Evolutionary conservation across 2,113 vertebrate genomes (phyloP).

Genomic region (Rhegmatorhina hoffmannsi): DNA sequence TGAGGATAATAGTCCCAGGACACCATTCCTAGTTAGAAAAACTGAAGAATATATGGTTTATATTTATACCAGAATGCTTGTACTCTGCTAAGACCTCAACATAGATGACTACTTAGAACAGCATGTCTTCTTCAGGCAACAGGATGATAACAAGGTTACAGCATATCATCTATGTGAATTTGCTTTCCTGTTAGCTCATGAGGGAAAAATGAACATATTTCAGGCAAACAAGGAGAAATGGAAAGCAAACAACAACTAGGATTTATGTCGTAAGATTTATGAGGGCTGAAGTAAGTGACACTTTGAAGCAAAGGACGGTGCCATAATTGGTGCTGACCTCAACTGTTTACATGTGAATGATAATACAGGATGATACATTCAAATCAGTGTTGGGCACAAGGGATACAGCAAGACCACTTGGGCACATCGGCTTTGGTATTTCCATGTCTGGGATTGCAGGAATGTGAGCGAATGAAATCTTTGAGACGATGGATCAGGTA

Average conservation of each 20-base stretch:
- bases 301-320: background rate
- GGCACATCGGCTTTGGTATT: background rate
- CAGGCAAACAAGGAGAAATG: background rate
- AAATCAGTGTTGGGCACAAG: background rate
- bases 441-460: background rate
- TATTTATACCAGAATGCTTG: background rate
- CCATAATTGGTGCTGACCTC: background rate
- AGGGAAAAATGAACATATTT: background rate
- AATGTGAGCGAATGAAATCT: background rate
- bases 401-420: background rate
- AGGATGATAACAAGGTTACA: fast-evolving
- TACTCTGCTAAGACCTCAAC: background rate
- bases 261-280: background rate
- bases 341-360: fast-evolving
- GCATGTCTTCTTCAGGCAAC: background rate
- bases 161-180: background rate
- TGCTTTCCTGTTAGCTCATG: background rate
- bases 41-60: background rate
- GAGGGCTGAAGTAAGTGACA: background rate
- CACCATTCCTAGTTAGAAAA: background rate
- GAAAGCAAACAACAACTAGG: background rate
- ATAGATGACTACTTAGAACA: background rate
- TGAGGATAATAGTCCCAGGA: background rate
- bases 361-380: background rate
- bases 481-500: background rate